phyloP scores from a whole-genome alignment of 2,113 vertebrate species.

The Apeltes quadracus region DNA sequence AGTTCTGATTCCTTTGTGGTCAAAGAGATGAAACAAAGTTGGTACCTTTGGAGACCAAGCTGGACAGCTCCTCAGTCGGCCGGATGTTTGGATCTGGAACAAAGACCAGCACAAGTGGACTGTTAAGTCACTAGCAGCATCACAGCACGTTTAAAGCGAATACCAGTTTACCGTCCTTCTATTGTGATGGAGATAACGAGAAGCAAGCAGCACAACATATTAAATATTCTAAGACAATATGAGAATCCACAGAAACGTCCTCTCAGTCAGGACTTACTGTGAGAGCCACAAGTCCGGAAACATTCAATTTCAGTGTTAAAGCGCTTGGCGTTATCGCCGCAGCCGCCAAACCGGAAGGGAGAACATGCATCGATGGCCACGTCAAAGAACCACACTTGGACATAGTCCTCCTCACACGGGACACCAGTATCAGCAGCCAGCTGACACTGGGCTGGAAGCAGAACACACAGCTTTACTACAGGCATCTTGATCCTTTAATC shows the following conservation, averaged over 20 bases:
- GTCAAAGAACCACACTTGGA: slow-evolving; percentile 78
- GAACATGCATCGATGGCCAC: slow-evolving; percentile 67
- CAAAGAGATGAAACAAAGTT: slow-evolving; percentile 2
- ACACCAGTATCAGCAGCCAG: slow-evolving; percentile 64
- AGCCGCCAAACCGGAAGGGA: slow-evolving; percentile 80
- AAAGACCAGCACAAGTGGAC: background rate
- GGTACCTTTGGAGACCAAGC: slow-evolving; percentile 45
- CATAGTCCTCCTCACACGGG: slow-evolving; percentile 61
- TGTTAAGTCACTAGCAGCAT: background rate
- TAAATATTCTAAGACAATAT: background rate
- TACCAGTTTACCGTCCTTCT: background rate
- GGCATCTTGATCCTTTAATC: no score
- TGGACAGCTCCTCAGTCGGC: background rate
- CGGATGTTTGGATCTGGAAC: slow-evolving; percentile 32
- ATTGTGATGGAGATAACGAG: background rate
- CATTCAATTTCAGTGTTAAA: slow-evolving; percentile 70
- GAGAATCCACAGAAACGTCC: background rate
- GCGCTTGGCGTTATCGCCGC: slow-evolving; percentile 77
- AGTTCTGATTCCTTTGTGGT: background rate
- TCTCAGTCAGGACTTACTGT: slow-evolving; percentile 69
- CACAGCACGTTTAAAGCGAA: no score
- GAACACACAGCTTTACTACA: slow-evolving; percentile 69
- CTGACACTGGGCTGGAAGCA: slow-evolving; percentile 76
- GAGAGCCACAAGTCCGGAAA: slow-evolving; percentile 66
- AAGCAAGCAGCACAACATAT: background rate